Base-by-base conservation (phyloP, 1,140 invertebrate genomes). In the Drosophila aff. region DNA sequence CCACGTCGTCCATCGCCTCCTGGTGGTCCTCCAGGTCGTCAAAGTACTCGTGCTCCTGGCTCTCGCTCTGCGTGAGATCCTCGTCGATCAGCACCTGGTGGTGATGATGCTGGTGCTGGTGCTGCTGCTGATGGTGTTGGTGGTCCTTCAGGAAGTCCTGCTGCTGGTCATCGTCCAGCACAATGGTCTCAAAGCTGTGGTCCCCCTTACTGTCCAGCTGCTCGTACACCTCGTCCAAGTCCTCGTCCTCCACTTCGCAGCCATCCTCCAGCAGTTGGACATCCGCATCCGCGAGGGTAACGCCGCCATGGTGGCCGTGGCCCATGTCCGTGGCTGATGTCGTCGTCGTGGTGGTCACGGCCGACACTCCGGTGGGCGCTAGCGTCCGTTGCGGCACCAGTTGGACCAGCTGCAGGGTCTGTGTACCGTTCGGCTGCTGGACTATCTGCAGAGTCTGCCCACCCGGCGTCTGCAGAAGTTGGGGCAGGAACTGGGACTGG, bases 381-480 rank as follows among this genome's bases (percentile, higher is more conserved):
- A 91, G n/a, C 8, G 59, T 77, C 9, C 81, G 67, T 46, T 93
- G 91, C 0, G 92, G 82, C 28, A 92, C 71, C 13, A 92, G 43
- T 31, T 92, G 91, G 1, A 91, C 84, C 15, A 92, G 76, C 49
- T 93, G 91, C 21, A 93, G 75, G 5, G 85, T 87, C 41, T 93
- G 89, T 18, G 92, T 91, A 9, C 89, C 87, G 57, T 92, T 92
- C 6, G 91, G 80, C 33, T 92, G 92, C 55, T 92, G 92, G 5
- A 93, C 92, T 49, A 93, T 82, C 41, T 93, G 91, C 46, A 93
- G 41, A 2, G 91, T 91, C 23, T 92, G 91, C 0, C 92, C 92
- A 49, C 83, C 86, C 9, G 89, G 76, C 6, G 92, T 80, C 59
- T 91, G 92, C 38, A 92, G 59, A 4, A 93, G 53, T 52, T 93